Conservation (phyloP, 2,113 vertebrate species). For the Columba livia region DNA sequence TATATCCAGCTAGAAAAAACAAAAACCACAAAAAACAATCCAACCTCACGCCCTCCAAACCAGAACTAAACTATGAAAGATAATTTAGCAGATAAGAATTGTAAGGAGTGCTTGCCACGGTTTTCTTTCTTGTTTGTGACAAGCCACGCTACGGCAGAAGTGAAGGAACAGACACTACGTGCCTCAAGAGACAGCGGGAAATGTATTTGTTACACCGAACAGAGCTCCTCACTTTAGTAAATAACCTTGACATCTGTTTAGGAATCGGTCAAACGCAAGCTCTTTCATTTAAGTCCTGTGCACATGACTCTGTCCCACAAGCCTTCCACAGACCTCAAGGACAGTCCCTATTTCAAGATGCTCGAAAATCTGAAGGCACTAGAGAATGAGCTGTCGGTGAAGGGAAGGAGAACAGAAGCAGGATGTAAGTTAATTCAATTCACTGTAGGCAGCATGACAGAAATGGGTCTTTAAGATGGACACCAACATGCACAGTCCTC, state of each 20-base stretch:
- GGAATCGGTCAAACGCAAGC: neutral
- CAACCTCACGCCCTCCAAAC: neutral
- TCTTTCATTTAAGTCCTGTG: neutral
- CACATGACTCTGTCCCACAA: neutral
- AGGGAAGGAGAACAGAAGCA: neutral
- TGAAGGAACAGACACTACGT: neutral
- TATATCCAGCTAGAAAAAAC: neutral
- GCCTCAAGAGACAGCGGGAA: neutral
- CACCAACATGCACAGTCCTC: neutral
- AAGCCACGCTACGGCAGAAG: neutral
- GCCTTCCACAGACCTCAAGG: neutral
- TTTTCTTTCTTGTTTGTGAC: neutral
- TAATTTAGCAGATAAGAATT: neutral
- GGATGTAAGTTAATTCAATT: neutral
- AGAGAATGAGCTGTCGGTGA: neutral
- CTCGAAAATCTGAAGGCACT: neutral
- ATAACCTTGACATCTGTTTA: neutral
- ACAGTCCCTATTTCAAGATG: neutral
- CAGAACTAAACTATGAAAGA: neutral
- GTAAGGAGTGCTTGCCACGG: neutral
- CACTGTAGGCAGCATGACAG: neutral
- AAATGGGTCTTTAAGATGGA: constrained; percentile 30
- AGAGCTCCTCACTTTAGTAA: neutral
- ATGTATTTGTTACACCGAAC: neutral
- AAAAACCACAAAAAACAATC: neutral